Conservation (phyloP, 1,140 invertebrate genomes). For the Drosophila nasuta region DNA sequence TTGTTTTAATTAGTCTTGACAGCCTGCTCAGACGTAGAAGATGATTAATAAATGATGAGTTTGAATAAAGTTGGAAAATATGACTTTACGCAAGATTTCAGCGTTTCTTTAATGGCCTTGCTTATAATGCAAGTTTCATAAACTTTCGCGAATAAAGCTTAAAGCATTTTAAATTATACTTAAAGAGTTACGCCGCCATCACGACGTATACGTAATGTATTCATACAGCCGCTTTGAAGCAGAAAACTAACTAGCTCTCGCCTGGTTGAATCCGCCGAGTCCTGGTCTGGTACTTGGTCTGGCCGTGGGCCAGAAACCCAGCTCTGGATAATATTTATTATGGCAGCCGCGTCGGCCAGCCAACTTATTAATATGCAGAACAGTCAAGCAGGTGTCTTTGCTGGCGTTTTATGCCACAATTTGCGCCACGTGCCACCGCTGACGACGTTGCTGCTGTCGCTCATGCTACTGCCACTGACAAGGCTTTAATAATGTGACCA, state of each 20-base stretch:
- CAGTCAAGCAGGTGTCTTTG: conserved; percentile 74
- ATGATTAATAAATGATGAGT: background rate
- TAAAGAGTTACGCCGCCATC: conserved; percentile 19
- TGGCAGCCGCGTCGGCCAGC: conserved; percentile 49
- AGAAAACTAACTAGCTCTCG: conserved; percentile 37
- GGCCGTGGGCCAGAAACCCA: conserved; percentile 8
- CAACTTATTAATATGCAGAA: conserved; percentile 77
- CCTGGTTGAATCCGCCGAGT: conserved; percentile 3
- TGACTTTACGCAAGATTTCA: no score
- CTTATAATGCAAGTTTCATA: background rate
- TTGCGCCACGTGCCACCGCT: conserved; percentile 53
- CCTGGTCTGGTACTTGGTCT: conserved; percentile 1
- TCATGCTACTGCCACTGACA: conserved; percentile 35
- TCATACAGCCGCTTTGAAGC: conserved; percentile 10
- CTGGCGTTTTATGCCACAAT: conserved; percentile 78
- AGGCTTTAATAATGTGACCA: conserved; percentile 56
- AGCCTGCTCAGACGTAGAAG: background rate
- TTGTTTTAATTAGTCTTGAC: background rate
- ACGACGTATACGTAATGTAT: conserved; percentile 55
- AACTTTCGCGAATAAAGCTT: background rate
- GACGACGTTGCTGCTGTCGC: conserved; percentile 1
- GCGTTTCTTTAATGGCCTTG: no score
- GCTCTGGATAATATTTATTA: conserved; percentile 59
- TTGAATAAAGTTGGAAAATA: background rate
- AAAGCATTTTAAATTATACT: conserved; percentile 20